Base-by-base conservation (phyloP, 2,797 vertebrate species). In the Tamandua tetradactyla region DNA sequence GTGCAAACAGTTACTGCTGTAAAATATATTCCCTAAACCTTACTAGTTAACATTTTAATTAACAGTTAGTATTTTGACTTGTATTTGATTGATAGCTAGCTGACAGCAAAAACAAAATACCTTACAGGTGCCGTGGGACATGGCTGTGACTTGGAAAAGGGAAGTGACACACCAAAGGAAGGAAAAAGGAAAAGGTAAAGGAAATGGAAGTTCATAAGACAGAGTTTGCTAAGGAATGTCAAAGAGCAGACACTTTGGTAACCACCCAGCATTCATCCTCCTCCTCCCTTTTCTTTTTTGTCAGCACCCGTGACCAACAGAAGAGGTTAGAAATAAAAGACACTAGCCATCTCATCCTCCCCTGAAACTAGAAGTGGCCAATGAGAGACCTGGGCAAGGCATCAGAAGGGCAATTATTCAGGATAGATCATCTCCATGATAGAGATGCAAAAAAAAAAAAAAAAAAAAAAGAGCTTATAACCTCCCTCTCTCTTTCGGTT, bases 391-490 rank as follows among this genome's bases (percentile, higher is more conserved):
- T 91, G 32, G 22, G 61, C 64, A 89, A 89, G 86, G 42, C 75
- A 61, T 66, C 87, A 94, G 84, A 93, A 82, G 20, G 59, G 20
- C 61, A 87, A 91, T 78, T 91, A n/a, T 82, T 93, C 83, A 95
- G 40, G 62, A 96, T 49, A 83, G 9, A 94, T 49, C 27, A 9
- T 93, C 92, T 76, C 47, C 20, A 55, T 37, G 27, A 83, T 81
- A 66, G 66, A 84, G 22, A 27, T 23, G 13, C 23, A 68, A 52
- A 55, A 22, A 55, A 55, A 20, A 23, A 66, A 83, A 87, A 72
- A 68, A 52, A 55, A 22, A 55, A 55, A 20, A 23, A 66, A 83
- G 84, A 72, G 35, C 37, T 40, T 76, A 59, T 42, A 86, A 0
- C 25, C 49, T 87, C 23, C 57, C 20, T 71, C 49, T 81, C 2